These are phyloP conservation scores for Zaprionus davidi DNA, from an alignment of 1,140 invertebrate species.

Conservation along the genomic window DNA sequence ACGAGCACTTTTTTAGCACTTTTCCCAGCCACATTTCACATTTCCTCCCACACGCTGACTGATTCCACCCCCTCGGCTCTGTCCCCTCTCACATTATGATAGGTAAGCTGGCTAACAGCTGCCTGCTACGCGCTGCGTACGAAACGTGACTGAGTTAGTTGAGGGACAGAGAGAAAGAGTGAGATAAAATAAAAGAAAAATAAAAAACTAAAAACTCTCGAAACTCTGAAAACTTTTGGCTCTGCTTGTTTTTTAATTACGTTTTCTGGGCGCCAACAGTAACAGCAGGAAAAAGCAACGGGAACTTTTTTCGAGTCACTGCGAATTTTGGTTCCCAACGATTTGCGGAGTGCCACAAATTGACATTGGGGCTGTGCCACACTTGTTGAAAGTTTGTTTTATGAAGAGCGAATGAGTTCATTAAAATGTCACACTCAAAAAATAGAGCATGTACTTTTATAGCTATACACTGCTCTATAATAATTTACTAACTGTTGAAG, in stretches of 20 bases:
- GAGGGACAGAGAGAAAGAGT: background rate
- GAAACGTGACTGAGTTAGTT: conserved; percentile 40
- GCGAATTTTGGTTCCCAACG: conserved; percentile 7
- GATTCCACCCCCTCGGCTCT: background rate
- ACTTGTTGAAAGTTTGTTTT: conserved; percentile 48
- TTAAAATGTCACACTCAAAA: conserved; percentile 60
- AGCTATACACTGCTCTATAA: conserved; percentile 11
- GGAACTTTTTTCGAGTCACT: conserved; percentile 6
- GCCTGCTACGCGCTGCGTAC: conserved; percentile 10
- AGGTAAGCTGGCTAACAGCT: conserved; percentile 4
- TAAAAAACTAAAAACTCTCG: conserved; percentile 18
- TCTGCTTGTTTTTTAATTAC: conserved; percentile 43
- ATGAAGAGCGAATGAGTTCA: conserved; percentile 52
- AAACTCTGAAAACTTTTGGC: conserved; percentile 28
- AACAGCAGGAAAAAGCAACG: background rate
- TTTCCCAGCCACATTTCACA: background rate
- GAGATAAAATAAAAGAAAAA: conserved; percentile 2
- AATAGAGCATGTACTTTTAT: conserved; percentile 11
- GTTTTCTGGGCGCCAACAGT: conserved; percentile 20
- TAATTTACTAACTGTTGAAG: background rate
- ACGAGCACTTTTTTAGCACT: conserved; percentile 33
- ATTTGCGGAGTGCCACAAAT: conserved; percentile 49
- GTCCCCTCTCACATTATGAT: background rate
- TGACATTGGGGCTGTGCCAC: conserved; percentile 40
- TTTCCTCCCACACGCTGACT: background rate